A percentile compares a stretch with the other conserved stretches of the same genome.
Evolutionary conservation across 2,888 invertebrate genomes (phyloP).

Genomic region (Athetis lepigone): DNA sequence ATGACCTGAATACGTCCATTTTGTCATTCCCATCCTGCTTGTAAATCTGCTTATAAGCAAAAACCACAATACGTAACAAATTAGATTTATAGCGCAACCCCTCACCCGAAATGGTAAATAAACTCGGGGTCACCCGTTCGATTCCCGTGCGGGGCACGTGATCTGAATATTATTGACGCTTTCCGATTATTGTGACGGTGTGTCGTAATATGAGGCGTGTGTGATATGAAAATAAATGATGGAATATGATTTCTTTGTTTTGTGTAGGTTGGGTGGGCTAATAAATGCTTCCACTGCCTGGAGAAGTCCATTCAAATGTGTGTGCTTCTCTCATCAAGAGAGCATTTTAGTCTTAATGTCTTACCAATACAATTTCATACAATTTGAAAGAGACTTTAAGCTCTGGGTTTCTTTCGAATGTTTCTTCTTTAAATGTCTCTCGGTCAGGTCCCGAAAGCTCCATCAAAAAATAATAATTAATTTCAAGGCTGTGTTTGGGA

Average conservation of each 20-base stretch:
- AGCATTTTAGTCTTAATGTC: too few relatives aligned
- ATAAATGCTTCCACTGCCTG: too few relatives aligned
- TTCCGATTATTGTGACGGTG: constrained; percentile 34
- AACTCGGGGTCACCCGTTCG: constrained; percentile 58
- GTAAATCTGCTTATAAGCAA: constrained; percentile 4
- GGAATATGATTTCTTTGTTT: constrained; percentile 31
- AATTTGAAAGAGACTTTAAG: too few relatives aligned
- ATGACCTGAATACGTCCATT: too few relatives aligned
- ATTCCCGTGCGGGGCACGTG: constrained; percentile 61
- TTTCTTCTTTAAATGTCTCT: too few relatives aligned
- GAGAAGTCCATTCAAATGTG: too few relatives aligned
- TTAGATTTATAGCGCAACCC: constrained; percentile 57
- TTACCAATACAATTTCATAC: too few relatives aligned
- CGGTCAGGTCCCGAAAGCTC: too few relatives aligned
- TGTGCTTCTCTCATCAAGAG: too few relatives aligned
- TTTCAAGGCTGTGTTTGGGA: too few relatives aligned
- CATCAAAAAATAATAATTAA: too few relatives aligned
- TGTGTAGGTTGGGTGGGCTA: not conserved
- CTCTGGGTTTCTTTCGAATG: too few relatives aligned
- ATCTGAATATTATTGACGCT: constrained; percentile 56
- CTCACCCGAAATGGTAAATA: constrained; percentile 57
- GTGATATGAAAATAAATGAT: constrained; percentile 39
- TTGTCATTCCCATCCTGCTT: not conserved
- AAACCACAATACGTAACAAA: constrained; percentile 49
- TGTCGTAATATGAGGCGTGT: constrained; percentile 29